phyloP scores from a whole-genome alignment of 2,888 invertebrate species.

The Stratiomys singularior region DNA sequence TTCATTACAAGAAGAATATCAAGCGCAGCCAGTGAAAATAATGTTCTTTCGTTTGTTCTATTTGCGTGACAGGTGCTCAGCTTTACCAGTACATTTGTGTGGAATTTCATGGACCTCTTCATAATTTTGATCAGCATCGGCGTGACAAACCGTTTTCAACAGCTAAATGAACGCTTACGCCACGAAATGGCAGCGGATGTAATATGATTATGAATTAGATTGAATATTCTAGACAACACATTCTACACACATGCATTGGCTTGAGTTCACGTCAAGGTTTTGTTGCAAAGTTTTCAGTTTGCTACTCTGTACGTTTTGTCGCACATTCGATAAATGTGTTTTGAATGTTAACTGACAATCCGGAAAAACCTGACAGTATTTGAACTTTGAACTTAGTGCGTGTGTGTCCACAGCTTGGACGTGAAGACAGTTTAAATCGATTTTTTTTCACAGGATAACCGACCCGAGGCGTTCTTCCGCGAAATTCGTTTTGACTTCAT shows the following conservation, averaged over 20 bases:
- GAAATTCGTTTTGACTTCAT: constrained; percentile 77
- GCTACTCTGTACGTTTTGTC: not conserved
- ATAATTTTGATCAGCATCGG: constrained; percentile 77
- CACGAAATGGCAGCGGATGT: constrained; percentile 56
- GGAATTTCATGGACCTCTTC: constrained; percentile 80
- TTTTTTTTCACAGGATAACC: constrained; percentile 52
- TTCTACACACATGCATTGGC: too few relatives aligned
- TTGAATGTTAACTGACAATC: not conserved
- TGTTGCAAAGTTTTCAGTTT: not conserved
- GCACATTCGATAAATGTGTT: not conserved
- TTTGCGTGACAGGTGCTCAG: constrained; percentile 31
- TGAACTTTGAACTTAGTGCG: not conserved
- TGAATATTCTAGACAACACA: not conserved
- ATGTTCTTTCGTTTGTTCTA: not conserved
- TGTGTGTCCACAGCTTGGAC: not conserved
- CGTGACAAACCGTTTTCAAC: constrained; percentile 73
- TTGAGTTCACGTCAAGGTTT: not conserved
- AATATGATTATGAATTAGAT: constrained; percentile 47
- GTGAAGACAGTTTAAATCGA: not conserved
- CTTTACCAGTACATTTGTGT: constrained; percentile 69
- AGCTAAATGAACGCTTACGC: constrained; percentile 67
- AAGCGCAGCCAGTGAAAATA: not conserved
- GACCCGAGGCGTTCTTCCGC: constrained; percentile 68
- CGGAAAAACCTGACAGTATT: not conserved
- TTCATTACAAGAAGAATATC: not conserved